Conservation (phyloP, 2,888 invertebrate species). For the Dryococelus australis region DNA sequence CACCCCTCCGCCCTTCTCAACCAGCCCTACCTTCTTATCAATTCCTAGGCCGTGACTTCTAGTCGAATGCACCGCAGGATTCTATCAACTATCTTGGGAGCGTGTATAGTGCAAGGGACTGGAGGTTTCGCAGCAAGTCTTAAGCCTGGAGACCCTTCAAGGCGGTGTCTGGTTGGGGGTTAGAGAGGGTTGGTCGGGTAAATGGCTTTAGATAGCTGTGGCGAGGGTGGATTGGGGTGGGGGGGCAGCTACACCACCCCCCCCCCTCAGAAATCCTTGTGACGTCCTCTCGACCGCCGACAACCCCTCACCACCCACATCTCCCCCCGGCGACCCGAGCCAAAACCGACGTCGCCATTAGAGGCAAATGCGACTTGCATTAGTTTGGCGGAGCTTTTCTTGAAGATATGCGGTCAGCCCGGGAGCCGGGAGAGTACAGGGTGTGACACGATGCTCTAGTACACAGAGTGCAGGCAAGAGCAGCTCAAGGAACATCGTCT, state of each 20-base stretch:
- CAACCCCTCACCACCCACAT: background rate
- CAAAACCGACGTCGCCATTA: conserved; percentile 31
- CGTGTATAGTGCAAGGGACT: background rate
- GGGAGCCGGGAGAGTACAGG: background rate
- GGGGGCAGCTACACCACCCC: too few species aligned
- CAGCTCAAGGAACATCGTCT: background rate
- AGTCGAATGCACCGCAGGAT: background rate
- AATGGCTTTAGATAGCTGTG: background rate
- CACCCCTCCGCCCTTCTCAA: background rate
- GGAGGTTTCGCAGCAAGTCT: background rate
- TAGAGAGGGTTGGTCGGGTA: background rate
- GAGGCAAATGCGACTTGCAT: conserved; percentile 43
- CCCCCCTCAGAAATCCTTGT: background rate
- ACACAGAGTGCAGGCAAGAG: background rate
- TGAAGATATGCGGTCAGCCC: conserved; percentile 34
- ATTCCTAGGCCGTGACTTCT: background rate
- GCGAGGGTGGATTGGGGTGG: background rate
- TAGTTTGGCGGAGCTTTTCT: conserved; percentile 36
- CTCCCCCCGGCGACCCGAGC: background rate
- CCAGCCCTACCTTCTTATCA: background rate
- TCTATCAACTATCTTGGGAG: background rate
- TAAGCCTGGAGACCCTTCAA: background rate
- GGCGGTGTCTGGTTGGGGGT: background rate
- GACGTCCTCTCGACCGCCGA: background rate
- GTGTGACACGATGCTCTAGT: background rate